A percentile compares a stretch with the other conserved stretches of the same genome.
phyloP scores from a whole-genome alignment of 2,797 vertebrate species.

The Naso thynnoides region DNA sequence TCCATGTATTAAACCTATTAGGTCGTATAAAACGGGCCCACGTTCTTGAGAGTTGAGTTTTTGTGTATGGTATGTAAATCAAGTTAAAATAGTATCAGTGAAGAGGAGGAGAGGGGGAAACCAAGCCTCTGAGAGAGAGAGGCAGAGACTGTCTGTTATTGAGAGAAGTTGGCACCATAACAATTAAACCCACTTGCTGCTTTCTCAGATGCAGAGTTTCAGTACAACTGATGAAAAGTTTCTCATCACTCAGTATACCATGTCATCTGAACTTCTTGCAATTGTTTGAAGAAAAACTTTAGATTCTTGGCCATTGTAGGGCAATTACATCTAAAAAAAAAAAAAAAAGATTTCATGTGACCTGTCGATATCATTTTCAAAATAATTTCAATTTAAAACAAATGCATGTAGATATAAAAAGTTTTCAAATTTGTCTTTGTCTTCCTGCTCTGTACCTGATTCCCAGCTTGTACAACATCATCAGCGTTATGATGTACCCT shows the following conservation, averaged over 20 bases:
- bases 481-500: not conserved
- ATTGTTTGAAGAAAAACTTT: not conserved
- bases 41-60: not conserved
- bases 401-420: not conserved
- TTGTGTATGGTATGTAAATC: not conserved
- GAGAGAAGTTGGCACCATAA: slow-evolving; percentile 10
- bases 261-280: not conserved
- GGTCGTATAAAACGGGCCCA: too few relatives aligned
- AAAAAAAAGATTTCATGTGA: not conserved
- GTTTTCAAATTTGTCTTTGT: not conserved
- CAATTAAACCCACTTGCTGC: slow-evolving; percentile 25
- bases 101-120: not conserved
- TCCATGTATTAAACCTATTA: too few relatives aligned
- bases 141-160: slow-evolving; percentile 35
- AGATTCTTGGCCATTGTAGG: not conserved
- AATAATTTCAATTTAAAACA: not conserved
- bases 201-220: slow-evolving; percentile 16
- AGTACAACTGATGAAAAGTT: not conserved
- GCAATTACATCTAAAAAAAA: not conserved
- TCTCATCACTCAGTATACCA: not conserved
- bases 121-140: not conserved
- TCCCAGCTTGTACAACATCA: not conserved
- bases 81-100: slow-evolving; percentile 6
- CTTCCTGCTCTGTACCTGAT: not conserved
- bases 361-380: not conserved